Evolutionary conservation across 2,113 vertebrate species (phyloP).

Genomic region (Myotis brandtii): DNA sequence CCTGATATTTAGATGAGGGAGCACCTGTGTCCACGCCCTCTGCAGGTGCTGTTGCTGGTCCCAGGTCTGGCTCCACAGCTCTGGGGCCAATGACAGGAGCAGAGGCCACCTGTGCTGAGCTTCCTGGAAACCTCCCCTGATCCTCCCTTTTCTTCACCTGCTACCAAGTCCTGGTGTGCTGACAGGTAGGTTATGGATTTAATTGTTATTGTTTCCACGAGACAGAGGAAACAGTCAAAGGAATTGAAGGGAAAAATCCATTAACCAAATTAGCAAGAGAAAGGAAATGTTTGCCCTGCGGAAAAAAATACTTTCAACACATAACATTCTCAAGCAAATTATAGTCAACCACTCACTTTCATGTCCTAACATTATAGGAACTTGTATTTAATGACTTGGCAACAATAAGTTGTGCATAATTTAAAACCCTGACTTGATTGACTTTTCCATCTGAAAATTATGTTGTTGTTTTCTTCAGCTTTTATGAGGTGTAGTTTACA

Average conservation of each 20-base stretch:
- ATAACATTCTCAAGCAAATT: neutral
- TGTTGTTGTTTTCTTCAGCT: neutral
- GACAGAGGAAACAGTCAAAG: neutral
- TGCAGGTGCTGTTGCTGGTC: neutral
- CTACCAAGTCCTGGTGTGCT: neutral
- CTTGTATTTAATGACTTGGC: neutral
- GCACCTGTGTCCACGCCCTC: too few species aligned
- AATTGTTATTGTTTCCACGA: neutral
- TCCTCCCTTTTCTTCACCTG: neutral
- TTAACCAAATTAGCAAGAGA: neutral
- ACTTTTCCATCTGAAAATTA: neutral
- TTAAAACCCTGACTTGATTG: neutral
- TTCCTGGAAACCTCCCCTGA: neutral
- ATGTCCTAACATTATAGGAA: neutral
- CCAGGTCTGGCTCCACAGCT: neutral
- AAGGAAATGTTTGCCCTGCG: neutral
- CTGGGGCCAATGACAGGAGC: too few species aligned
- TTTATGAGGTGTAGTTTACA: neutral
- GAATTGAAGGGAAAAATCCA: neutral
- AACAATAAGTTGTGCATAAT: neutral
- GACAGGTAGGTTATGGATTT: neutral
- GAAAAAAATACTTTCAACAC: neutral
- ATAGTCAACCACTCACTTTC: neutral
- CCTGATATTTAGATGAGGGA: too few species aligned
- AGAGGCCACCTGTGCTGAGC: neutral